Evolutionary conservation across 2,113 vertebrate genomes (phyloP), one percentile per base, ranked within the genome.

Genomic region (Merops nubicus): DNA sequence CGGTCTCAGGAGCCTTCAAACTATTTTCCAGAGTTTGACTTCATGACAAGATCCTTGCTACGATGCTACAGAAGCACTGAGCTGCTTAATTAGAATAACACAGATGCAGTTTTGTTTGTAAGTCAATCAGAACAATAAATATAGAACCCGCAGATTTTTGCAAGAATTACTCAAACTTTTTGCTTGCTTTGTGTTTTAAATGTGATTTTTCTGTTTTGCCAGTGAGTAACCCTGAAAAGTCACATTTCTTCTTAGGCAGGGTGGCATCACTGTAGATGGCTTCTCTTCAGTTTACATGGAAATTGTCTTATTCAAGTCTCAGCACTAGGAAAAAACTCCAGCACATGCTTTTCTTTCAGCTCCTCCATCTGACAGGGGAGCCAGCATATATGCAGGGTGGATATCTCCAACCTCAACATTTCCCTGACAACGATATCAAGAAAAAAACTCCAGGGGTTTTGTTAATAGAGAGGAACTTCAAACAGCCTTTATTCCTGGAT

Each of bases 1-100:
- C 76, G 59, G 88, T 97, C 96, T 92, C 97, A 78, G 76, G 91
- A 97, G 93, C 83, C 64, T 94, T 85, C 94, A 94, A 96, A 96
- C 93, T 93, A 5, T 96, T 97, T 97, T 96, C 95, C 95, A 93
- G 96, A 83, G 91, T 88, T 96, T 1, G 6, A 70, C 87, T 93
- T 92, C 94, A 89, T 72, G 85, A 94, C 92, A 95, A 96, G 94
- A 91, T 69, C 65, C 92, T 96, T 83, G 12, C 96, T 78, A 40
- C 0, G 2, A 69, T 65, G 34, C 79, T 60, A 80, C 82, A 94
- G 93, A 83, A 94, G 93, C 92, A 56, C 76, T 62, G 87, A 94
- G 82, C 91, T 91, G 89, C 91, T 95, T 97, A 93, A 97, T 97
- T 95, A 76, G 82, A 93, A 89, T 91, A 89, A 84, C 82, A 93